Evolutionary conservation across 2,797 vertebrate species (phyloP), one percentile per base, ranked within the genome.

Genomic region (Myotis pilosus): DNA sequence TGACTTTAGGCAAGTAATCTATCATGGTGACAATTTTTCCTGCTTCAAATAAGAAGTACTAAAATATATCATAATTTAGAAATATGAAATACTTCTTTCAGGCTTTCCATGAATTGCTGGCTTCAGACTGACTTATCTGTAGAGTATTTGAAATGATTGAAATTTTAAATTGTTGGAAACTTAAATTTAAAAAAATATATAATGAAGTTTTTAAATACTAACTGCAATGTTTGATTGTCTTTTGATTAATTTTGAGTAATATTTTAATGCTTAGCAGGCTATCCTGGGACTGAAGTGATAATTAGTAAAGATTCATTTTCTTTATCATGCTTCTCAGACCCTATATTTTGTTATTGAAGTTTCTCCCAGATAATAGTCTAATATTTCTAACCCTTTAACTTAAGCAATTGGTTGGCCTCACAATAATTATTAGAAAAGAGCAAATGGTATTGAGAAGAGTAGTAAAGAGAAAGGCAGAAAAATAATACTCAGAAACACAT

Each of bases 221-320:
- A 75, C 17, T 92, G 47, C 12, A 92, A 3, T 86, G 6, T 68
- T 72, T 91, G 36, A 3, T 88, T 83, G 51, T 36, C 38, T 72
- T 94, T 94, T 82, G 53, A 80, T 84, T 91, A 64, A 57, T 75
- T 92, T 95, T 81, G 33, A 90, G 74, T 69, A 83, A 86, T 49
- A 85, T 68, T 66, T 78, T 49, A 90, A 76, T 89, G 79, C 23
- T 75, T 84, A 87, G 66, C 8, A 47, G 25, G 8, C 44, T 72
- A 28, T 60, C 13, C 68, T 87, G 62, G 86, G 15, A 68, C 38
- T 64, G 3, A 89, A 62, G 20, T 74, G 49, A 69, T 20, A 92
- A 83, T 13, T 74, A 6, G 57, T 55, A 28, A 62, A 92, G 74
- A 60, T 82, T 82, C 20, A 53, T 92, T 90, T 82, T 95, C n/a